Evolutionary conservation across 2,797 vertebrate genomes (phyloP).

Genomic region (Epinephelus awoara): DNA sequence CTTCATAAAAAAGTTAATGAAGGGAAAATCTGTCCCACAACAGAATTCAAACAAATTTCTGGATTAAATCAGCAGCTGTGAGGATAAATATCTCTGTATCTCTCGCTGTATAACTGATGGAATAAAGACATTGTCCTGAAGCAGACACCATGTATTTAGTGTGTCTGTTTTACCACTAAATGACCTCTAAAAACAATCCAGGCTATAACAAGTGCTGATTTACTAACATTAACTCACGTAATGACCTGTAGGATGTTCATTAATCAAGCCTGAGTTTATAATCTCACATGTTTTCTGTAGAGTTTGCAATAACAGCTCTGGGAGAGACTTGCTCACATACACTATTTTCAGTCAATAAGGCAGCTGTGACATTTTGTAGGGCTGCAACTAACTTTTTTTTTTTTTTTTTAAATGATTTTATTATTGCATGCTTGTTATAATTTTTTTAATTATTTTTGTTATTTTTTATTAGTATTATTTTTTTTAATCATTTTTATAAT

Average conservation of each 20-base stretch:
- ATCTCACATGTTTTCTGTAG: neutral
- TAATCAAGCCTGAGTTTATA: conserved; percentile 2
- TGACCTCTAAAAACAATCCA: neutral
- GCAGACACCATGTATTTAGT: neutral
- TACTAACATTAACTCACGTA: neutral
- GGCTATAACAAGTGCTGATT: neutral
- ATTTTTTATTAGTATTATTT: too few relatives aligned
- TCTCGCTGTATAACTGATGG: neutral
- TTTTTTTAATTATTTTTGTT: too few relatives aligned
- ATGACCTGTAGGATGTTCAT: neutral
- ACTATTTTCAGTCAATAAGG: too few relatives aligned
- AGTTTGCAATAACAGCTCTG: neutral
- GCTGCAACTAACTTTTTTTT: too few relatives aligned
- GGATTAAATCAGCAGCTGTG: neutral
- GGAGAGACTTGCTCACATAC: neutral
- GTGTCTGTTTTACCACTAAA: neutral
- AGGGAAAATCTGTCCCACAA: conserved; percentile 35
- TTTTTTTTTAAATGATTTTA: too few relatives aligned
- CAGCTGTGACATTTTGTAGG: too few relatives aligned
- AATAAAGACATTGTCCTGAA: conserved; percentile 2
- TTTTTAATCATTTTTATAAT: too few relatives aligned
- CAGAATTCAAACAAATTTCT: conserved; percentile 12
- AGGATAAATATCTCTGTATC: conserved; percentile 6
- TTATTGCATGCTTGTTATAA: too few relatives aligned
- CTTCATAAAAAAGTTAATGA: conserved; percentile 24